Base-by-base conservation (phyloP, 2,888 invertebrate genomes). In the Clusia tigrina region DNA sequence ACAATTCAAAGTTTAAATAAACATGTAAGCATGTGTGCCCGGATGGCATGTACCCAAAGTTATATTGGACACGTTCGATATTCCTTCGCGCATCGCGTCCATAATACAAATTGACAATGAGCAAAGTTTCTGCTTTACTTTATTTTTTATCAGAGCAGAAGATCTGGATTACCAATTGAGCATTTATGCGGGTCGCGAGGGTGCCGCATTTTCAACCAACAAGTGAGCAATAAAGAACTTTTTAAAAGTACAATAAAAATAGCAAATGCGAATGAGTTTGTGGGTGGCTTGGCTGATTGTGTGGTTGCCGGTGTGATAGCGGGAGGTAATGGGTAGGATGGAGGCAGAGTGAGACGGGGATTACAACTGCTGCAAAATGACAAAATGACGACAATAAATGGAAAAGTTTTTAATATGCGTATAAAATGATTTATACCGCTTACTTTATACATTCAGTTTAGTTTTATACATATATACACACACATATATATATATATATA, bases 141-240 rank as follows among this genome's bases (percentile, higher is more conserved):
- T 10, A 1, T 61, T 22, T 53, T 32, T 2, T 46, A 10, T 42
- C 10, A 54, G 48, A 17, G 20, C 18, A 18, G 26, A 42, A n/a
- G n/a, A 22, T 57, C 55, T 55, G 54, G 12, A 55, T 18, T 38
- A 55, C 38, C 24, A 54, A 55, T 56, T 58, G 37, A n/a, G 46
- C 22, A 48, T 18, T 48, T 18, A 18, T 18, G 18, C 48, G 18
- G 48, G 20, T 22, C 48, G 48, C n/a, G n/a, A n/a, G n/a, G 42
- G 42, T 42, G 58, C 38, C 63, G n/a, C 38, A 54, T 22, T 24
- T 37, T n/a, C n/a, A 63, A 62, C 75, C 78, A 77, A 78, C 75
- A 78, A 78, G 77, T 78, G 74, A 75, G 79, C 78, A 77, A 78
- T 78, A 78, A 78, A 73, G 71, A 74, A 78, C 77, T 78, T 78